Conservation (phyloP, 2,888 invertebrate species). For the Cremastobaeus sp. region DNA sequence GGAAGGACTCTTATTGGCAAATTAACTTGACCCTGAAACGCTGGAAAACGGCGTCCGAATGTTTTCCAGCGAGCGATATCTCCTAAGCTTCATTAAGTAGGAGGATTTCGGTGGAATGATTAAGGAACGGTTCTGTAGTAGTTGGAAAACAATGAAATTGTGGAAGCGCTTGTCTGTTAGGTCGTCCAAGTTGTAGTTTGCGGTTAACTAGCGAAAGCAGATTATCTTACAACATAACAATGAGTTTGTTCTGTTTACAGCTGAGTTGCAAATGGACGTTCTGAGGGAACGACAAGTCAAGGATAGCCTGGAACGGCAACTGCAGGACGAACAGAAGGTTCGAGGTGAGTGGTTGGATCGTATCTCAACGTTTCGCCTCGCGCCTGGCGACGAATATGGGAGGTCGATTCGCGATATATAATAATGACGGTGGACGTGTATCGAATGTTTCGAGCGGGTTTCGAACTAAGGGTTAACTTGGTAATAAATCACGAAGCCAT, state of each 20-base stretch:
- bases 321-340: conserved; percentile 95
- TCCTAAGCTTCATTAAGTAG: conserved; percentile 44
- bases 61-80: conserved; percentile 29
- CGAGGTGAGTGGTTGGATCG: conserved; percentile 86
- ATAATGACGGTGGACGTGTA: conserved; percentile 64
- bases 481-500: conserved; percentile 77
- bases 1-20: conserved; percentile 67
- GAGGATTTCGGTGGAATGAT: no score
- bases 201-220: no score
- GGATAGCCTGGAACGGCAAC: conserved; percentile 95
- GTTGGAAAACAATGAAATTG: conserved; percentile 23
- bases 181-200: no score
- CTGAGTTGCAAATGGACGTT: conserved; percentile 97
- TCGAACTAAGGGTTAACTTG: conserved; percentile 72
- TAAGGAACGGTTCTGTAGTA: no score
- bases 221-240: conserved; percentile 23
- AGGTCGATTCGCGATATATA: conserved; percentile 66
- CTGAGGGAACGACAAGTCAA: conserved; percentile 94
- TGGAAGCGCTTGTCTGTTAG: conserved; percentile 9
- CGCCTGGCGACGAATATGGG: conserved; percentile 57
- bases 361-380: conserved; percentile 54
- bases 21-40: conserved; percentile 70
- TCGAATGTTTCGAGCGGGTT: conserved; percentile 67
- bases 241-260: conserved; percentile 80
- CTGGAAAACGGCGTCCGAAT: no score